Base-by-base conservation (phyloP, 2,797 vertebrate genomes). In the Tiaroga cobitis region DNA sequence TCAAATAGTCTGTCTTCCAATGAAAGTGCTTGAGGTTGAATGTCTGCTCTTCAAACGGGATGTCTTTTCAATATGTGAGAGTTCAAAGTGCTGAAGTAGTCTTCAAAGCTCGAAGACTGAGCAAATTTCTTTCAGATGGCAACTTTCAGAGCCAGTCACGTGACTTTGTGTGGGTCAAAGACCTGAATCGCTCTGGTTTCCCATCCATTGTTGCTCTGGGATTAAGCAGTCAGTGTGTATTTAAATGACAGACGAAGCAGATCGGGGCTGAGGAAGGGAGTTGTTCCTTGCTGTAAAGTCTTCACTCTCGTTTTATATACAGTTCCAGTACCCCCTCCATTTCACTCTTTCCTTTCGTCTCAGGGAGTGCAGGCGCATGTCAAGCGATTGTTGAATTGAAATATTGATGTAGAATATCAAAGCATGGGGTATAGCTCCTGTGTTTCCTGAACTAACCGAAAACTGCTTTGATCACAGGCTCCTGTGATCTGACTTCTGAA, bases 371-470 rank as follows among this genome's bases (percentile, higher is more conserved):
- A 93, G 92, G 94, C 92, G 94, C 94, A 94, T 96, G 95, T 96
- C 96, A 96, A 95, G 94, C 92, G 95, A 95, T 96, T 95, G 95
- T 95, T 95, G 95, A 95, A 95, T 95, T 96, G 95, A 96, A 96
- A 95, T 96, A 96, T 96, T 96, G 96, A 96, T 96, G 96, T 93
- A 91, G 93, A 95, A 95, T 95, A 96, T 96, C 95, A 96, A 96
- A 96, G 95, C 94, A 88, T 92, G 92, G 94, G 92, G 93, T 94
- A 94, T 94, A 93, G 95, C 94, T 96, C 95, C 94, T 95, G 95
- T 96, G 94, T 96, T 95, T 96, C 95, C 94, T 95, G 94, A 96
- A 94, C 94, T 96, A 95, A 95, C 94, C 93, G 93, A 94, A 94
- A 94, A 95, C 91, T 91, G 92, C 96, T 96, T 96, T 96, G 95